Evolutionary conservation across 2,113 vertebrate species (phyloP).

Genomic region (Rhea pennata): DNA sequence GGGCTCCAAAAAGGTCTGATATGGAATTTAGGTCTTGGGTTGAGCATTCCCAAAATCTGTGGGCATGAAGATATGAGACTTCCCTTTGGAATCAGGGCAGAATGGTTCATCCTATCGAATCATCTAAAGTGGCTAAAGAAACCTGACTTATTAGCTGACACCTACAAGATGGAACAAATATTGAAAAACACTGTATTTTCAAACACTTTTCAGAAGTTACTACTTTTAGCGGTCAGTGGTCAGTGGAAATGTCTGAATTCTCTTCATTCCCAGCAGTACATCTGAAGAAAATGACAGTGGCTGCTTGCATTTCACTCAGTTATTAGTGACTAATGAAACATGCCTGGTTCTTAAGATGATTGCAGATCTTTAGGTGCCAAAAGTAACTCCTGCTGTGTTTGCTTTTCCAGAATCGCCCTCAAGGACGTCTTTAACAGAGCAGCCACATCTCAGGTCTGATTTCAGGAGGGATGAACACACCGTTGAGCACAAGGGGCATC

Average conservation of each 20-base stretch:
- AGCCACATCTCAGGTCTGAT: background rate
- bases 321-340: background rate
- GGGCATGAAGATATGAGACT: background rate
- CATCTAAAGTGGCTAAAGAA: background rate
- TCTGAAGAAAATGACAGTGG: background rate
- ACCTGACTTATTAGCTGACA: background rate
- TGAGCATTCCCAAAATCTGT: background rate
- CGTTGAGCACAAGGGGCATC: background rate
- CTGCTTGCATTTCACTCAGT: background rate
- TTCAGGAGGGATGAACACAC: background rate
- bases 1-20: background rate
- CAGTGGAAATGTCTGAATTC: background rate
- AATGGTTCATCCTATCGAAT: background rate
- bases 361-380: background rate
- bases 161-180: background rate
- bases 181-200: background rate
- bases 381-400: background rate
- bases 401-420: background rate
- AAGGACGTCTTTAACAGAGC: background rate
- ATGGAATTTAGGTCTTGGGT: background rate
- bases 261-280: background rate
- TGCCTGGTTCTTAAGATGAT: background rate
- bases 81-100: background rate
- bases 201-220: background rate
- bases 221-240: background rate